Conservation (phyloP, 1,140 invertebrate genomes). For the Meloidogyne floridensis region DNA sequence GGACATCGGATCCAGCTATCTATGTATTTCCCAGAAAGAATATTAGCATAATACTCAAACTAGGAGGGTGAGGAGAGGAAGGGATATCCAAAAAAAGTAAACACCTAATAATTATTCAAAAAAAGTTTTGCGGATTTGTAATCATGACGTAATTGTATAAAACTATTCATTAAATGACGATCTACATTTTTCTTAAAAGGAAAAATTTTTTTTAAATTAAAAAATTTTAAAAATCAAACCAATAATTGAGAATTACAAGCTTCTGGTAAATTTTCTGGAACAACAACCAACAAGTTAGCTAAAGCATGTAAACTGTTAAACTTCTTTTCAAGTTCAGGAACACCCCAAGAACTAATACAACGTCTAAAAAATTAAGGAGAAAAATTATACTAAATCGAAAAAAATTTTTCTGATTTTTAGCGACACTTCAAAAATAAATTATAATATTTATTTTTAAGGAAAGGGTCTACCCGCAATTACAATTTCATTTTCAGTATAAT, state of each 20-base stretch:
- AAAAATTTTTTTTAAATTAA: background rate
- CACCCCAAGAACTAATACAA: conserved; percentile 69
- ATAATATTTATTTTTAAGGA: no score
- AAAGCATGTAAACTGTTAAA: conserved; percentile 93
- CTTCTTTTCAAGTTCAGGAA: conserved; percentile 78
- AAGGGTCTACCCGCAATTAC: no score
- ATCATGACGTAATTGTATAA: conserved; percentile 36
- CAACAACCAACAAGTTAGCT: conserved; percentile 90
- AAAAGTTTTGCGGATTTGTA: conserved; percentile 44
- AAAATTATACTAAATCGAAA: no score
- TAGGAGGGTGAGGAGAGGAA: no score
- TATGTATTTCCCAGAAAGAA: no score
- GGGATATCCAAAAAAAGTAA: no score
- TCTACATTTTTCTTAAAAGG: conserved; percentile 37
- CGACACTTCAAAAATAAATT: no score
- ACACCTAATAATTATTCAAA: conserved; percentile 25
- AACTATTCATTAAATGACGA: conserved; percentile 34
- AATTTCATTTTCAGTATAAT: no score
- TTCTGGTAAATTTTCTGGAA: conserved; percentile 91
- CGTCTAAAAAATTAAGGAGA: conserved; percentile 9
- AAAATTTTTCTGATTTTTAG: no score
- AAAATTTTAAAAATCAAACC: conserved; percentile 6
- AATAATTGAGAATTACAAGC: conserved; percentile 74
- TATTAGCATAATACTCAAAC: no score
- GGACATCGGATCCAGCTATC: no score